Percentiles rank a stretch among this genome's conserved stretches.
These are phyloP conservation scores for Erebia ligea DNA, from an alignment of 2,888 invertebrate species.

Conservation along the genomic window DNA sequence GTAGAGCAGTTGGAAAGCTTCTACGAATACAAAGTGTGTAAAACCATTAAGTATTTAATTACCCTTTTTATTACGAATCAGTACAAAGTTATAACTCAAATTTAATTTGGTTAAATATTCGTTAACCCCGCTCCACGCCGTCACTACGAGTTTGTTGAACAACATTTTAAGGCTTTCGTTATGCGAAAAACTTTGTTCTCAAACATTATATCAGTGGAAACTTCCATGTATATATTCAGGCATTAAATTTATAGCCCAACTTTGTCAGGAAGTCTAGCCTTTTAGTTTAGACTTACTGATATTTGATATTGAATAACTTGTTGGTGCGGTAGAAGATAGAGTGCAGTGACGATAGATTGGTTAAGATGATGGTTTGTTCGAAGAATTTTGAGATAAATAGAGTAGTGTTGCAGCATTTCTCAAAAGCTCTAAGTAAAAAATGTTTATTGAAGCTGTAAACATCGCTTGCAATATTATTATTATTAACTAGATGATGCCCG, in stretches of 20 bases:
- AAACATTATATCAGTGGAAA: constrained; percentile 44
- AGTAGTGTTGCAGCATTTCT: too few species aligned
- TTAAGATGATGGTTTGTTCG: too few species aligned
- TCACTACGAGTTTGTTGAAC: constrained; percentile 25
- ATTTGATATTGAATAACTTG: constrained; percentile 35
- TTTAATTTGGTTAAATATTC: constrained; percentile 21
- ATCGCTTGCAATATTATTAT: too few species aligned
- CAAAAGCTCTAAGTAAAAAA: too few species aligned
- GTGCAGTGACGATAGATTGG: neutral
- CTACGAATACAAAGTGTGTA: neutral
- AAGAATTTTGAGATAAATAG: too few species aligned
- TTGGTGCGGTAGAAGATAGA: constrained; percentile 3
- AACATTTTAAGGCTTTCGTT: constrained; percentile 38
- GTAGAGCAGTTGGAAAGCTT: neutral
- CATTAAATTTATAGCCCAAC: constrained; percentile 64
- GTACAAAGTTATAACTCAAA: neutral
- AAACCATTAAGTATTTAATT: neutral
- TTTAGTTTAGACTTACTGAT: constrained; percentile 49
- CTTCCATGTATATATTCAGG: constrained; percentile 44
- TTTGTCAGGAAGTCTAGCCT: constrained; percentile 49
- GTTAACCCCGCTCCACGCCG: constrained; percentile 16
- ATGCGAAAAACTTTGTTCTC: constrained; percentile 42
- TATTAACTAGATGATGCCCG: too few species aligned
- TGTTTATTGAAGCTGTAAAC: too few species aligned
- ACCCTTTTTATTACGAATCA: neutral